Base-by-base conservation (phyloP, 2,888 invertebrate genomes). In the Drosophila birchii region DNA sequence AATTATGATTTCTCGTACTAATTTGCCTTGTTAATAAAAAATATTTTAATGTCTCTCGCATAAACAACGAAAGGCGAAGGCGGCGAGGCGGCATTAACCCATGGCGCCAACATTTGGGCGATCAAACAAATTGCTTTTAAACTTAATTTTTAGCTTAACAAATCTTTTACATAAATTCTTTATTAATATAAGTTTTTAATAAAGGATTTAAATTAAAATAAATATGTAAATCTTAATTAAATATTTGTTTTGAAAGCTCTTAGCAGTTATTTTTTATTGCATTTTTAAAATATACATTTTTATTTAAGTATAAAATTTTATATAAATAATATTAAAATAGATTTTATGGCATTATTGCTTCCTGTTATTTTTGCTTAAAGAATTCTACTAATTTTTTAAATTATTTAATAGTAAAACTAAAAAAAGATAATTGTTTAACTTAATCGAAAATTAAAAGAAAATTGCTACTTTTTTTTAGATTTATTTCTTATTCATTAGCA, bases 1-100 rank as follows among this genome's bases (percentile, higher is more conserved):
- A 89, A 86, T 88, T 86, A 86, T 86, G 90, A 89, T 89, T 88
- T 85, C 79, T 74, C 70, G 68, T 70, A 77, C 86, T 88, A 88
- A 86, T 89, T 88, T 89, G 62, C 75, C 53, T 86, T 86, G 89
- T 89, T 88, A 81, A 89, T 89, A 87, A 89, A 89, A 86, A 74
- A 74, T 76, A 76, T 78, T 78, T 86, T 75, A 73, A 69, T 66
- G 78, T 71, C 66, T 69, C 61, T 57, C 72, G 66, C 77, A 75
- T 75, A 81, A 79, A 81, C 49, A 81, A 81, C 59, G 73, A 78
- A 74, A 9, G 26, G 20, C 36, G 70, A 75, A 76, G 39, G 20
- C 26, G 32, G 23, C 18, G 18, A 11, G 2, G 12, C 0, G 34
- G 26, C 34, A 18, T 68, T 68, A 68, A 57, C 68, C 71, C 68